These are phyloP conservation scores for Propithecus deckenii DNA, from an alignment of 2,797 vertebrate species.

Conservation along the genomic window DNA sequence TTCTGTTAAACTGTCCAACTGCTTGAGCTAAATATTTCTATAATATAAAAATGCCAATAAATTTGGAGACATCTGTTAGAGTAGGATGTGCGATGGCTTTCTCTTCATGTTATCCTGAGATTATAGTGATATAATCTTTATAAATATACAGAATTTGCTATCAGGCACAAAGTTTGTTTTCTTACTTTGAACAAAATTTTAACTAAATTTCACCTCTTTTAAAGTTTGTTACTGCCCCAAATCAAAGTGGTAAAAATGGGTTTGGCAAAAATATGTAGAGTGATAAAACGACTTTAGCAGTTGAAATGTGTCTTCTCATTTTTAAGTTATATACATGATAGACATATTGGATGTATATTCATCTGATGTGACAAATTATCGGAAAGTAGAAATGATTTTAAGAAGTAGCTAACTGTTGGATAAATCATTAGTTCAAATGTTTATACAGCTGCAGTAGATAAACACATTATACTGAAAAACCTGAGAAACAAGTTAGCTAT, in stretches of 20 bases:
- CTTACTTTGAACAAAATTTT: background rate
- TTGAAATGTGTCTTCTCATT: background rate
- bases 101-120: background rate
- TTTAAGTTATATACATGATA: background rate
- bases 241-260: background rate
- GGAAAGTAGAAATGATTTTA: background rate
- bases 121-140: background rate
- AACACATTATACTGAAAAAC: background rate
- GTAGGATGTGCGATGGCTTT: background rate
- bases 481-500: background rate
- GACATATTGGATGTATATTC: background rate
- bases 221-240: background rate
- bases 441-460: background rate
- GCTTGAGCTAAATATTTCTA: background rate
- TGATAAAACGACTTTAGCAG: background rate
- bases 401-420: background rate
- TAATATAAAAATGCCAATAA: background rate
- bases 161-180: background rate
- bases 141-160: background rate
- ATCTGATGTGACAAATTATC: background rate
- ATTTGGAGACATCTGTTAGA: background rate
- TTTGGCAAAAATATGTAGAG: background rate
- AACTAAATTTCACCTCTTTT: background rate
- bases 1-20: background rate
- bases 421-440: background rate